phyloP scores from a whole-genome alignment of 2,888 invertebrate genomes.

The Glomeris marginata region DNA sequence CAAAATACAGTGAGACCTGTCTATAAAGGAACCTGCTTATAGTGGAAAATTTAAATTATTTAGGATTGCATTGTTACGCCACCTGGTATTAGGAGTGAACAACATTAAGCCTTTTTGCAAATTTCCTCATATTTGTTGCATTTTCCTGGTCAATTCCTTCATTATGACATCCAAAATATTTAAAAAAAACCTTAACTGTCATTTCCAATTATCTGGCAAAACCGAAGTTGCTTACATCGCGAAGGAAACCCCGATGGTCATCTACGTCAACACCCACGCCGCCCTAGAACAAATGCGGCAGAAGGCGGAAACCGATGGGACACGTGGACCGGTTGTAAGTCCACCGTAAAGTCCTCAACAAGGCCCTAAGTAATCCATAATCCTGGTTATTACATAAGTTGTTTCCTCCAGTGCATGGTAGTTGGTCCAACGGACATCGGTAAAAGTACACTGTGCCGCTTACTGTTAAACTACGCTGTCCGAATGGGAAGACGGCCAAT shows the following conservation, averaged over 20 bases:
- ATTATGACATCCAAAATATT: too few species aligned
- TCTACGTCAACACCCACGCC: slow-evolving; percentile 90
- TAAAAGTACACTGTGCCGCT: slow-evolving; percentile 75
- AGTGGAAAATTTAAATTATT: too few species aligned
- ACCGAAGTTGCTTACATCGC: slow-evolving; percentile 89
- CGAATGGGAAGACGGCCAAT: slow-evolving; percentile 66
- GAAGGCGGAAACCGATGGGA: slow-evolving; percentile 46
- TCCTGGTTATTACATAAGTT: background rate
- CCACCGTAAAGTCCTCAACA: too few species aligned
- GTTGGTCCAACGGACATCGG: slow-evolving; percentile 95
- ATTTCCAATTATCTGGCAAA: slow-evolving; percentile 50
- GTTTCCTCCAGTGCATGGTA: slow-evolving; percentile 45
- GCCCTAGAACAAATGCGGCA: slow-evolving; percentile 79
- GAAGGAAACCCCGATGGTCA: slow-evolving; percentile 91
- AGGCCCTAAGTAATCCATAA: too few species aligned
- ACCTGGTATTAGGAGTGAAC: too few species aligned
- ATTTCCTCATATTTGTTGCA: too few species aligned
- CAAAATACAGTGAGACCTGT: too few species aligned
- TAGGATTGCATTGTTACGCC: too few species aligned
- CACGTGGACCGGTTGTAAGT: slow-evolving; percentile 53
- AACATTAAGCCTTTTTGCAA: too few species aligned
- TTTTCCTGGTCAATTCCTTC: too few species aligned
- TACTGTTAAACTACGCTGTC: slow-evolving; percentile 89
- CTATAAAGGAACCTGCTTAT: too few species aligned
- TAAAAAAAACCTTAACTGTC: slow-evolving; percentile 1